Evolutionary conservation across 2,797 vertebrate genomes (phyloP).

Genomic region (Eidolon dupreanum): DNA sequence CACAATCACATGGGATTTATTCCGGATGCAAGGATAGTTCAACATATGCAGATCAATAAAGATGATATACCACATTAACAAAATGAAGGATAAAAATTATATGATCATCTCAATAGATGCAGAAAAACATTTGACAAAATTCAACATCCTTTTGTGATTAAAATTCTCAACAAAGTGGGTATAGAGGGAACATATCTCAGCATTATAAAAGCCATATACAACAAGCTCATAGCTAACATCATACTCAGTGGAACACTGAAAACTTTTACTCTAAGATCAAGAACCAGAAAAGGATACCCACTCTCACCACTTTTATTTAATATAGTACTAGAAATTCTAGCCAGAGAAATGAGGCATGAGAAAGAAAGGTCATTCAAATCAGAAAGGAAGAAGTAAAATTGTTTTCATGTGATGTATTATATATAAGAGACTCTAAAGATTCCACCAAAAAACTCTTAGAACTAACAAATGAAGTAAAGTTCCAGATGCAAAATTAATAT

Average conservation of each 20-base stretch:
- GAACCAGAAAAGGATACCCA: neutral
- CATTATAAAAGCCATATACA: neutral
- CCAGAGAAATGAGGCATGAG: neutral
- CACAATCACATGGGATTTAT: too few relatives aligned
- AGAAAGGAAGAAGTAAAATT: neutral
- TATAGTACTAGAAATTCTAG: neutral
- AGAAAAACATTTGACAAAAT: too few relatives aligned
- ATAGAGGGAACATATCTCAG: neutral
- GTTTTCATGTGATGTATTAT: neutral
- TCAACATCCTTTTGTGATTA: too few relatives aligned
- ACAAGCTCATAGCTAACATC: neutral
- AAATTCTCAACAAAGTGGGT: neutral
- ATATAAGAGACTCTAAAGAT: neutral
- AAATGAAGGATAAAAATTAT: too few relatives aligned
- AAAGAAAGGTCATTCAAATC: neutral
- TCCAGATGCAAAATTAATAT: neutral
- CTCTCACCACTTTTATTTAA: neutral
- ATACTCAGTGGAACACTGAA: neutral
- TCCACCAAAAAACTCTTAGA: neutral
- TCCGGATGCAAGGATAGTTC: too few relatives aligned
- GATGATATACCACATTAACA: too few relatives aligned
- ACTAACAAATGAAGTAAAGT: neutral
- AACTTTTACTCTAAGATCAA: too few relatives aligned
- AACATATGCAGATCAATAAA: too few relatives aligned
- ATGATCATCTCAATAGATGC: too few relatives aligned